These are phyloP conservation scores for Hirudinaria manillensis DNA, from an alignment of 2,888 invertebrate species.

Conservation along the genomic window DNA sequence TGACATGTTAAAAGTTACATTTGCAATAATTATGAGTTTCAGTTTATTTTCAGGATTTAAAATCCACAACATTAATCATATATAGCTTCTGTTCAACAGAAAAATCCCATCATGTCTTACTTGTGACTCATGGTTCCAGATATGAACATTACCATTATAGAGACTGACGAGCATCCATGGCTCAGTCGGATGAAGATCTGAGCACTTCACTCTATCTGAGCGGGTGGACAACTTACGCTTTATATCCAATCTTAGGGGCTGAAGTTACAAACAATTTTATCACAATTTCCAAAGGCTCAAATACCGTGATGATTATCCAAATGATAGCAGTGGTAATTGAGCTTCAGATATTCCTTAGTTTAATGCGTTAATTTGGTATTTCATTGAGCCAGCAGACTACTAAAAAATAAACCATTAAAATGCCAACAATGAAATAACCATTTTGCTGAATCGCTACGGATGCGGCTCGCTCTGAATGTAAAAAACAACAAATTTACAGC, in stretches of 20 bases:
- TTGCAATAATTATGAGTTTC: background rate
- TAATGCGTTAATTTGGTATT: background rate
- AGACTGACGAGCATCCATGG: constrained; percentile 97
- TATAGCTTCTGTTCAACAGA: background rate
- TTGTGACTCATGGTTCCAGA: constrained; percentile 97
- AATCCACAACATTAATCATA: background rate
- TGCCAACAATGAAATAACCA: background rate
- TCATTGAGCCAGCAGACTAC: background rate
- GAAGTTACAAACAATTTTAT: constrained; percentile 9
- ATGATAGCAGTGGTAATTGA: too few species aligned
- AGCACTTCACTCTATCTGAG: constrained; percentile 95
- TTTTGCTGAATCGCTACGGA: background rate
- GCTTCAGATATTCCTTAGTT: too few species aligned
- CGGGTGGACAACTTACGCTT: constrained; percentile 93
- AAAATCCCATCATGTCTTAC: constrained; percentile 39
- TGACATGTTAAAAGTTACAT: background rate
- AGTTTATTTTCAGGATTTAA: background rate
- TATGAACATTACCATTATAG: constrained; percentile 97
- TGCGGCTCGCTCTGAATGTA: background rate
- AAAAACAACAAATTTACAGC: background rate
- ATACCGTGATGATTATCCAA: too few species aligned
- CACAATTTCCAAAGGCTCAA: too few species aligned
- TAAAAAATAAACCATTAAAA: background rate
- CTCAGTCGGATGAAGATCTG: constrained; percentile 92
- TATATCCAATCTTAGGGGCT: constrained; percentile 74